A percentile compares a stretch with the other conserved stretches of the same genome.
phyloP scores from a whole-genome alignment of 2,797 vertebrate species.

The Brachymystax lenok region DNA sequence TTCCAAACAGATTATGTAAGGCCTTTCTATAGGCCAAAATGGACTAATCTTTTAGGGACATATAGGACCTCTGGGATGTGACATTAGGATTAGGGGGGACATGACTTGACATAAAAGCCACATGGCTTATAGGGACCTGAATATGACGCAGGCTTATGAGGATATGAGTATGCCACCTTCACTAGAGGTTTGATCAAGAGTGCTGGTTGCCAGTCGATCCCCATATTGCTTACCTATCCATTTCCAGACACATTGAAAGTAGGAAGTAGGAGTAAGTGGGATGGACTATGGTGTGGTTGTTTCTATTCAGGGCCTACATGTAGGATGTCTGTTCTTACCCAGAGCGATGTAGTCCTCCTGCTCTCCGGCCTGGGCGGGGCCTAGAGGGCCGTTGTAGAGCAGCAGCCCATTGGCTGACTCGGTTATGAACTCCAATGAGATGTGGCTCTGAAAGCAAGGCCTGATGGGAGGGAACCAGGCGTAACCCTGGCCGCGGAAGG shows the following conservation, averaged over 20 bases:
- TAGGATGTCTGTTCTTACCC: constrained; percentile 64
- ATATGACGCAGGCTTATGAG: background rate
- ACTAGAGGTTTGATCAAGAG: background rate
- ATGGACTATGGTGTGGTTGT: background rate
- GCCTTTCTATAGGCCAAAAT: constrained; percentile 53
- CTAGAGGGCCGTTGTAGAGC: constrained; percentile 82
- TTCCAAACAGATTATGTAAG: constrained; percentile 62
- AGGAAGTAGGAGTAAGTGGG: background rate
- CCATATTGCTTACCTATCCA: background rate
- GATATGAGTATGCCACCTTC: background rate
- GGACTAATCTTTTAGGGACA: constrained; percentile 53
- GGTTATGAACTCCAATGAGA: constrained; percentile 87
- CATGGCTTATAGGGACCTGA: background rate
- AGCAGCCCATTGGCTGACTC: constrained; percentile 81
- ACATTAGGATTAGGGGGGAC: constrained; percentile 47
- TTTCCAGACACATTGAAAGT: background rate
- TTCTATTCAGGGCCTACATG: background rate
- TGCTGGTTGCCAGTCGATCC: background rate
- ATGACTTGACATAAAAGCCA: background rate
- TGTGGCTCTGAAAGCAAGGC: constrained; percentile 83
- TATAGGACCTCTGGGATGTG: constrained; percentile 50
- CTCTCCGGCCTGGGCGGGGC: constrained; percentile 63
- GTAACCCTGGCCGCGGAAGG: constrained; percentile 83
- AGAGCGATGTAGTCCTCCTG: constrained; percentile 82
- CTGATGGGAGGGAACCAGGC: constrained; percentile 88